These are phyloP conservation scores for Nebria salina DNA, from an alignment of 2,888 invertebrate species.

Conservation along the genomic window DNA sequence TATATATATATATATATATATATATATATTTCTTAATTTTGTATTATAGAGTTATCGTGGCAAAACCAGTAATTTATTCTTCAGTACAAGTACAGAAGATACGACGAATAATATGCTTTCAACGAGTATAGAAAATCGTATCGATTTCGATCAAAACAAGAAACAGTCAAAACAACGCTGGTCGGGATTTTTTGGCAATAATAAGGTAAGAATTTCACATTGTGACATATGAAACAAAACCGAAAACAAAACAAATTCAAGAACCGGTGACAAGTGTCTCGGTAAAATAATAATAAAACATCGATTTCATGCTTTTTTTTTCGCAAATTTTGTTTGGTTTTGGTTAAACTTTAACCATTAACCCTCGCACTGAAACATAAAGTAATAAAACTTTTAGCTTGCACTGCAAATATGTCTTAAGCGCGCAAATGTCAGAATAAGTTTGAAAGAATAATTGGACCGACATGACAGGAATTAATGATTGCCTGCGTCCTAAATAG, in stretches of 20 bases:
- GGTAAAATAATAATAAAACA: neutral
- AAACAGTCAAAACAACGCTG: slow-evolving; percentile 73
- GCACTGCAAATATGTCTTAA: neutral
- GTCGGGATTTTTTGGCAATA: slow-evolving; percentile 77
- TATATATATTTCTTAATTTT: neutral
- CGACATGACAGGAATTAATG: neutral
- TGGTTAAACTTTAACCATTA: neutral
- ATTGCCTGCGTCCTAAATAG: neutral
- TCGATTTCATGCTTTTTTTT: neutral
- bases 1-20: too few species aligned
- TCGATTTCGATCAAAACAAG: slow-evolving; percentile 57
- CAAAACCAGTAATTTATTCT: slow-evolving; percentile 58
- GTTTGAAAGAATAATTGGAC: neutral
- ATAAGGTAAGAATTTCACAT: slow-evolving; percentile 61
- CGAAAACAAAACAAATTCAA: neutral
- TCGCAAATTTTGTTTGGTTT: neutral
- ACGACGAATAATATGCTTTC: slow-evolving; percentile 56
- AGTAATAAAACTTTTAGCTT: neutral
- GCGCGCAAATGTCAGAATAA: neutral
- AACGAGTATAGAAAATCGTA: slow-evolving; percentile 51
- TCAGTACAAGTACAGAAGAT: slow-evolving; percentile 60
- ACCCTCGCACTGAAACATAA: neutral
- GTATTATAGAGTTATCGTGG: slow-evolving; percentile 57
- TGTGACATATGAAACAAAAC: neutral
- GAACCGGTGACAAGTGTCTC: neutral